Conservation (phyloP, 2,113 vertebrate genomes). For the Capricornis sumatraensis region DNA sequence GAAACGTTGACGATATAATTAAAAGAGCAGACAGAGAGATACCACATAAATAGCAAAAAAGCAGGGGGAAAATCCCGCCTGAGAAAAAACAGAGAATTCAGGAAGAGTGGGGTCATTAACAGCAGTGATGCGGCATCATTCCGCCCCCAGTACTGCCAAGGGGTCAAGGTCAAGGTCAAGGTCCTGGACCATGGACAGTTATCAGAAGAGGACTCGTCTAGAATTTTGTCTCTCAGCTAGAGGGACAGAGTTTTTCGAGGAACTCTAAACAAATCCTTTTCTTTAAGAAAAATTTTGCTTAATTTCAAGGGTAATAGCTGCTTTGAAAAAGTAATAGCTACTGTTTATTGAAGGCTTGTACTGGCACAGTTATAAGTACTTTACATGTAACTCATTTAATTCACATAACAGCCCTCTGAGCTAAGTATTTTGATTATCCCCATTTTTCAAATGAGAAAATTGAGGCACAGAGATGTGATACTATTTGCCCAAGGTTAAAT, state of each 20-base stretch:
- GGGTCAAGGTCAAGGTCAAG: neutral
- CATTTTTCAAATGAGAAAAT: neutral
- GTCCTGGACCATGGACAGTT: neutral
- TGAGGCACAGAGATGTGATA: neutral
- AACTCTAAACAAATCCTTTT: neutral
- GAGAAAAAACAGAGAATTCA: neutral
- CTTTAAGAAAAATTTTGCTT: neutral
- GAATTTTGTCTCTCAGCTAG: neutral
- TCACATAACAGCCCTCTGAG: neutral
- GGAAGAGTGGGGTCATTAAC: accelerated
- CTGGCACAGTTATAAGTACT: neutral
- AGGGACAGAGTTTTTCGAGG: neutral
- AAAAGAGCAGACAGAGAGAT: conserved; percentile 27
- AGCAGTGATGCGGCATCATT: accelerated
- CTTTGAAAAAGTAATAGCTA: neutral
- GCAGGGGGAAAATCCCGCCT: neutral
- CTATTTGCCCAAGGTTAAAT: neutral
- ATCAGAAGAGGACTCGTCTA: neutral
- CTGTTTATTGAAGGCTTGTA: neutral
- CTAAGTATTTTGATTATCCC: neutral
- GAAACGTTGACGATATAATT: conserved; percentile 55
- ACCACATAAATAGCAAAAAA: conserved; percentile 47
- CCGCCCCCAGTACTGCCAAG: neutral
- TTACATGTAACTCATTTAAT: neutral
- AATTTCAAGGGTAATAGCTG: neutral